Conservation (phyloP, 2,113 vertebrate genomes). For the Urocolius indicus region DNA sequence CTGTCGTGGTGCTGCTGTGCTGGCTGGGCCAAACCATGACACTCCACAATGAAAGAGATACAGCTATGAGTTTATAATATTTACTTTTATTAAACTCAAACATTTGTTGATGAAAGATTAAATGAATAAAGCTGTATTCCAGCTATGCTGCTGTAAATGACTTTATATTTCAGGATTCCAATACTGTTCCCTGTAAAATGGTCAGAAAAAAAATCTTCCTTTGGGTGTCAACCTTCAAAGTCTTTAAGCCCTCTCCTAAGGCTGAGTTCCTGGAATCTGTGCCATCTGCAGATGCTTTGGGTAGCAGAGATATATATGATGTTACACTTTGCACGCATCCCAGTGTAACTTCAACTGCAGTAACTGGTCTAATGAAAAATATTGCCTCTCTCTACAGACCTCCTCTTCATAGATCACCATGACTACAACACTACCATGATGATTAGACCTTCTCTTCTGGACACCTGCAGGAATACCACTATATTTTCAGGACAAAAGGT, state of each 20-base stretch:
- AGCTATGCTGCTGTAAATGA: neutral
- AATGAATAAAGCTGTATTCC: neutral
- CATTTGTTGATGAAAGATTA: neutral
- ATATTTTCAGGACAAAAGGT: no score
- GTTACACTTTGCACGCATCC: neutral
- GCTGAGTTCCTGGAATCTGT: neutral
- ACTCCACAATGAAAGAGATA: neutral
- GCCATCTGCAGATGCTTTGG: neutral
- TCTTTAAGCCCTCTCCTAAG: neutral
- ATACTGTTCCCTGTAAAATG: neutral
- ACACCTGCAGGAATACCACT: neutral
- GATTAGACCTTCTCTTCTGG: neutral
- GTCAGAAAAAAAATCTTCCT: neutral
- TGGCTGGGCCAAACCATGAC: no score
- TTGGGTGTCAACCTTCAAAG: neutral
- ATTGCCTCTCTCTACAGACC: neutral
- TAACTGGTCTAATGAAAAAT: neutral
- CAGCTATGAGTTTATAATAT: neutral
- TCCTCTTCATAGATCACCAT: neutral
- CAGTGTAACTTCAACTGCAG: neutral
- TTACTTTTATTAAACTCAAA: neutral
- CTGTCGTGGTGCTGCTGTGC: no score
- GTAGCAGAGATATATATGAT: rapidly evolving
- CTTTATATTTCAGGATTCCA: neutral
- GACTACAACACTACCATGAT: neutral